Percentiles rank a stretch among this genome's conserved stretches.
Conservation (phyloP, 1,140 invertebrate genomes). For the Rhysida immarginata region DNA sequence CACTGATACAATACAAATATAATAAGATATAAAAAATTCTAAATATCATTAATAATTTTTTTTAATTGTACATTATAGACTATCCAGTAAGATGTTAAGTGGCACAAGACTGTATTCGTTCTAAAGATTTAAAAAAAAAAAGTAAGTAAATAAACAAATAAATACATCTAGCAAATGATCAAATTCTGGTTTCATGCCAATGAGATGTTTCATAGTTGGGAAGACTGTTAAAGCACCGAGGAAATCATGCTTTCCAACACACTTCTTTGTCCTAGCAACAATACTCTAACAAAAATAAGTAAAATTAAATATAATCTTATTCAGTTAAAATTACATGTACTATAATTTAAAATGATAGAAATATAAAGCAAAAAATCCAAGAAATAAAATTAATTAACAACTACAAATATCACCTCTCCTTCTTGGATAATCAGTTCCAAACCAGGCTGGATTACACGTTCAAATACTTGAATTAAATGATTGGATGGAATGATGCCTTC, state of each 20-base stretch:
- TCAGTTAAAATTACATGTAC: too few relatives aligned
- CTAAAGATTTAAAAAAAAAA: neutral
- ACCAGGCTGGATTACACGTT: conserved; percentile 64
- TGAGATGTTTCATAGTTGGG: conserved; percentile 67
- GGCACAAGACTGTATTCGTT: too few relatives aligned
- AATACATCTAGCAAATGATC: conserved; percentile 51
- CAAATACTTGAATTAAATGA: conserved; percentile 65
- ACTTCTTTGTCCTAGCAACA: conserved; percentile 55
- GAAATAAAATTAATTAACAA: too few relatives aligned
- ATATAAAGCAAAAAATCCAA: too few relatives aligned
- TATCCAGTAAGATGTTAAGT: too few relatives aligned
- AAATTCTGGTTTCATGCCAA: conserved; percentile 64
- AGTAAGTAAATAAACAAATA: neutral
- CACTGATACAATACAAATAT: too few relatives aligned
- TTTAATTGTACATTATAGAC: too few relatives aligned
- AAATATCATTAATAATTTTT: too few relatives aligned
- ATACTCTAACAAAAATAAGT: conserved; percentile 42
- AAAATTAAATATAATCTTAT: conserved; percentile 8
- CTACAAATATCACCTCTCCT: conserved; percentile 65
- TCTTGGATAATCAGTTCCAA: conserved; percentile 70
- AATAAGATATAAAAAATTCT: too few relatives aligned
- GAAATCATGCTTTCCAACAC: conserved; percentile 64
- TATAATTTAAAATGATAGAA: too few relatives aligned
- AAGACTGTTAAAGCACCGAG: conserved; percentile 67
- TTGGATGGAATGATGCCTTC: conserved; percentile 64